phyloP scores from a whole-genome alignment of 2,888 invertebrate genomes.

The Phaedon cochleariae region DNA sequence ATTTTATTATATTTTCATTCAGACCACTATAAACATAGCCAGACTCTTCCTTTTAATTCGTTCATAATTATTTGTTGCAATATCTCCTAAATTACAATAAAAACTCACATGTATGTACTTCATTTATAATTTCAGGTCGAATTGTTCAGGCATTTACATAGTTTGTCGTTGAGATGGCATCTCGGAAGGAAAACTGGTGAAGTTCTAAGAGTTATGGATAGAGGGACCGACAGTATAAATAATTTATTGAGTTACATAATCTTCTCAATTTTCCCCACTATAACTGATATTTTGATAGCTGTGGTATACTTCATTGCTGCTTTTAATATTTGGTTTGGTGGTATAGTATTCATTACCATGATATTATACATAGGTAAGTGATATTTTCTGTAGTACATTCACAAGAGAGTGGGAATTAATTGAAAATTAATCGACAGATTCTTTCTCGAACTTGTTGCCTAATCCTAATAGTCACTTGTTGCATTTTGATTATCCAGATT shows the following conservation, averaged over 20 bases:
- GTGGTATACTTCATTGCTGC: constrained; percentile 85
- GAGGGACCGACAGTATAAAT: constrained; percentile 96
- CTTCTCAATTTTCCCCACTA: constrained; percentile 92
- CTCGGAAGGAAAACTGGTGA: constrained; percentile 95
- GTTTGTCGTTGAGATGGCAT: constrained; percentile 94
- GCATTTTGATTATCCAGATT: too few relatives aligned
- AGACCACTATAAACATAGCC: too few relatives aligned
- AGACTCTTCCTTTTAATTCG: too few relatives aligned
- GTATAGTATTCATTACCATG: constrained; percentile 96
- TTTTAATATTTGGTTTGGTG: constrained; percentile 94
- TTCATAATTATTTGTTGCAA: too few relatives aligned
- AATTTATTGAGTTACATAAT: constrained; percentile 90
- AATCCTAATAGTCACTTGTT: too few relatives aligned
- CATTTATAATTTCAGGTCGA: constrained; percentile 69
- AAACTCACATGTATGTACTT: too few relatives aligned
- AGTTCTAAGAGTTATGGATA: constrained; percentile 94
- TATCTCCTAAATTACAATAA: too few relatives aligned
- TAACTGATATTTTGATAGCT: constrained; percentile 91
- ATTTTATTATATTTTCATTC: too few relatives aligned
- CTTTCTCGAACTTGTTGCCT: too few relatives aligned
- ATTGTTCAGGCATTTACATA: constrained; percentile 87
- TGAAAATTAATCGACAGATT: too few relatives aligned
- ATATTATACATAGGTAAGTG: constrained; percentile 86
- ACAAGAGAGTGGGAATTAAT: too few relatives aligned
- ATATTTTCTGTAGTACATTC: too few relatives aligned